phyloP scores from a whole-genome alignment of 2,888 invertebrate genomes.

The Noctua fimbriata region DNA sequence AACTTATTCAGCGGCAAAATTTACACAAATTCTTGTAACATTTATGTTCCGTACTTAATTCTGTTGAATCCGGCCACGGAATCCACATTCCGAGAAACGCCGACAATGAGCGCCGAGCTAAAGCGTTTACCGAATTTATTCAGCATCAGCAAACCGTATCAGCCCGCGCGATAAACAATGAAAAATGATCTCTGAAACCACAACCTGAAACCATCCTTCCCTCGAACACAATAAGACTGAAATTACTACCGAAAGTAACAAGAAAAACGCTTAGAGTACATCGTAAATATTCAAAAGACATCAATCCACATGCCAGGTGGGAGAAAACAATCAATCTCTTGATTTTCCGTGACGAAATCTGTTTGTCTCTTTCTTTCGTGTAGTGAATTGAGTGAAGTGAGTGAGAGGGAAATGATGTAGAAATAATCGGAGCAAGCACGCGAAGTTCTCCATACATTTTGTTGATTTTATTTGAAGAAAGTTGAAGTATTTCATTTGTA shows the following conservation, averaged over 20 bases:
- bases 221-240: conserved; percentile 20
- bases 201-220: conserved; percentile 47
- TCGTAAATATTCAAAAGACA: conserved; percentile 74
- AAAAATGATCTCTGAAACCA: conserved; percentile 55
- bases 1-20: conserved; percentile 31
- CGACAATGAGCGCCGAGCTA: conserved; percentile 44
- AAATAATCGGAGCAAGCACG: conserved; percentile 66
- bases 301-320: conserved; percentile 73
- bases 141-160: conserved; percentile 64
- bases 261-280: conserved; percentile 61
- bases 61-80: conserved; percentile 21
- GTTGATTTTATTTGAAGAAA: conserved; percentile 27
- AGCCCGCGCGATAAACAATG: conserved; percentile 65
- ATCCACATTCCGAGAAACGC: conserved; percentile 53
- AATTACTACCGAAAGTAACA: conserved; percentile 20
- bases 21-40: conserved; percentile 40
- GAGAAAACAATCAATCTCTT: conserved; percentile 75
- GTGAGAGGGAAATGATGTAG: conserved; percentile 63
- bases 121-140: conserved; percentile 65
- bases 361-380: conserved; percentile 60
- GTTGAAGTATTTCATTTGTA: conserved; percentile 51
- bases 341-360: conserved; percentile 70
- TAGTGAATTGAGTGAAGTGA: conserved; percentile 42
- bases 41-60: conserved; percentile 43
- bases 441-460: conserved; percentile 48